Evolutionary conservation across 2,797 vertebrate genomes (phyloP).

Genomic region (Denticeps clupeoides): DNA sequence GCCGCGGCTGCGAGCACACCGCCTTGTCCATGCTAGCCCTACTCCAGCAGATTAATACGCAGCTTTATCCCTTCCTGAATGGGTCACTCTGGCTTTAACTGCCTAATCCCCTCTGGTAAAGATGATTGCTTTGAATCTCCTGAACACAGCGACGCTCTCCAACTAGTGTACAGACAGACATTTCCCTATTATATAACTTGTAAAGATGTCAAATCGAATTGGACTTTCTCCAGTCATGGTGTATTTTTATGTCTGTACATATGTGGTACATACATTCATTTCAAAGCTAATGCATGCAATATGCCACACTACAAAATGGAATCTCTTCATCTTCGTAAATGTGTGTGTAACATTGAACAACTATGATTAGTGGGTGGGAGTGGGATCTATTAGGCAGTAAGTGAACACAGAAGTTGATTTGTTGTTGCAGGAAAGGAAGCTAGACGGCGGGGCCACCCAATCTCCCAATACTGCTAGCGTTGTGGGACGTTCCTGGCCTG

Average conservation of each 20-base stretch:
- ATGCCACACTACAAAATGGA: no score
- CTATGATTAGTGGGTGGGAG: no score
- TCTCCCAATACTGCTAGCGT: no score
- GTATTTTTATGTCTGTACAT: neutral
- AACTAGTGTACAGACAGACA: conserved; percentile 11
- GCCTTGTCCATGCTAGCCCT: conserved; percentile 7
- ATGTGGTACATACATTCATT: neutral
- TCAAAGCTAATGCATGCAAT: no score
- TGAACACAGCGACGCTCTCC: conserved; percentile 29
- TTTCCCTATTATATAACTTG: conserved; percentile 1
- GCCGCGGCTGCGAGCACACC: conserved; percentile 13
- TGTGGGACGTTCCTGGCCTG: no score
- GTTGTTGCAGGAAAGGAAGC: no score
- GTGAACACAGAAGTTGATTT: no score
- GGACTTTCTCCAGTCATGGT: no score
- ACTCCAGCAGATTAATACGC: conserved; percentile 27
- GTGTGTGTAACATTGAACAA: no score
- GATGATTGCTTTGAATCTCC: conserved; percentile 61
- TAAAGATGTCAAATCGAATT: conserved; percentile 1
- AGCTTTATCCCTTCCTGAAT: conserved; percentile 47
- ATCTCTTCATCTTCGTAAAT: no score
- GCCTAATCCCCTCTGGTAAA: conserved; percentile 60
- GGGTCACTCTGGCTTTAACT: conserved; percentile 59
- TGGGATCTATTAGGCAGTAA: no score
- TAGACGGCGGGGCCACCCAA: no score